Evolutionary conservation across 2,113 vertebrate genomes (phyloP), one percentile per base, ranked within the genome.

Genomic region (Tachycineta bicolor): DNA sequence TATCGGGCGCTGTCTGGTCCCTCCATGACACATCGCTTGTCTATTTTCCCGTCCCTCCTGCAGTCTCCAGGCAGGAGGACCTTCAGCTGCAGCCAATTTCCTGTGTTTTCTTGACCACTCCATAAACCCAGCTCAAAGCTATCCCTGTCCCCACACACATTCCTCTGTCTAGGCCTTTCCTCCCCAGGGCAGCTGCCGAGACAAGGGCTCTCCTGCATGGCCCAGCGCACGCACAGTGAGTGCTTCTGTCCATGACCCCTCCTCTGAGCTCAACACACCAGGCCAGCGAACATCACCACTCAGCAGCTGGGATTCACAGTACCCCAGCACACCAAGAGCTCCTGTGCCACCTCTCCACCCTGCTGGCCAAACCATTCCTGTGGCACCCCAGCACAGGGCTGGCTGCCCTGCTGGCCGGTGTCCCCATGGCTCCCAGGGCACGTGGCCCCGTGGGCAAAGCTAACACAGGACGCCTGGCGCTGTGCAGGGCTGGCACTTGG

Each of bases 51-150:
- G 0, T 83, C 83, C 77, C 44, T 1, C 3, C 62, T 91, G 69
- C 88, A 71, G 78, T 82, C 90, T 79, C 84, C 2, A 1, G 74
- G 90, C 87, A 77, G 80, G 64, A 94, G 89, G 47, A 81, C 90
- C 87, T 91, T 94, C 95, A 97, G 74, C 92, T 89, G 93, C 65
- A 87, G 92, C 74, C 69, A 93, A 93, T 97, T 90, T 97, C 95
- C 95, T 95, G 70, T 96, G 90, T 95, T 95, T 96, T 93, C 84
- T 63, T 96, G 93, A 95, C 96, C 95, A 95, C 5, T 58, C 47
- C 77, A 59, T 96, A 94, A 96, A 93, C 95, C 39, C 89, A 39
- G 64, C 95, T 89, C 69, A 81, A 93, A 96, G 89, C 56, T 64
- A 89, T 74, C 77, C 64, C 60, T 78, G 41, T 96, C 95, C 93